These are phyloP conservation scores for Calliopsis andreniformis DNA, from an alignment of 1,140 invertebrate genomes.

Conservation along the genomic window DNA sequence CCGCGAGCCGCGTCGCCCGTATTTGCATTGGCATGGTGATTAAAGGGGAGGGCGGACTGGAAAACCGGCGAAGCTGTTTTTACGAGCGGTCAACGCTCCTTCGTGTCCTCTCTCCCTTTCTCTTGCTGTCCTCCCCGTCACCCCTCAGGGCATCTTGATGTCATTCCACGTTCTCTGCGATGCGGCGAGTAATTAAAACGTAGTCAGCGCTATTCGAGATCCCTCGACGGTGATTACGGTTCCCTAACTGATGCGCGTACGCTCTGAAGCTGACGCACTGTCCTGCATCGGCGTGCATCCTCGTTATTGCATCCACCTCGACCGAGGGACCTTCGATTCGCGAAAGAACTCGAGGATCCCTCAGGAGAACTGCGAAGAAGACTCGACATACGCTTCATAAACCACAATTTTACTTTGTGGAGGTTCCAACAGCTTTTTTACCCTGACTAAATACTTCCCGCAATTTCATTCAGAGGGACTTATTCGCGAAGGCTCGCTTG, in stretches of 20 bases:
- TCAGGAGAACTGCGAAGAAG: too few relatives aligned
- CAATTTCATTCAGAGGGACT: background rate
- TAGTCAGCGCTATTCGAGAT: conserved; percentile 73
- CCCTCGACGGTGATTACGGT: conserved; percentile 66
- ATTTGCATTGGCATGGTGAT: conserved; percentile 55
- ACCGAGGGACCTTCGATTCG: background rate
- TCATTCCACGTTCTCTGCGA: conserved; percentile 59
- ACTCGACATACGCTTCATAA: too few relatives aligned
- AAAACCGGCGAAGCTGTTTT: conserved; percentile 42
- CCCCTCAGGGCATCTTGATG: conserved; percentile 66
- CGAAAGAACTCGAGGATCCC: background rate
- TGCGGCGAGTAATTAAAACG: conserved; percentile 72
- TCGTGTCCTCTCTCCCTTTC: conserved; percentile 22
- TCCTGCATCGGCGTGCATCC: conserved; percentile 28
- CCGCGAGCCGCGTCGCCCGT: conserved; percentile 24
- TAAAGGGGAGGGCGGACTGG: conserved; percentile 33
- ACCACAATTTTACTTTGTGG: too few relatives aligned
- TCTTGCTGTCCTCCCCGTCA: background rate
- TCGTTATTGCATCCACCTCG: conserved; percentile 35
- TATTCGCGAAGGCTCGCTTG: background rate
- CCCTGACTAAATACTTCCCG: background rate
- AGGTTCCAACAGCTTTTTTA: background rate
- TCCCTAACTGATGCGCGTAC: conserved; percentile 59
- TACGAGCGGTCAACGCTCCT: conserved; percentile 57
- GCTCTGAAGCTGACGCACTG: conserved; percentile 30